Conservation (phyloP, 2,797 vertebrate genomes). For the Cichlasoma orientale region DNA sequence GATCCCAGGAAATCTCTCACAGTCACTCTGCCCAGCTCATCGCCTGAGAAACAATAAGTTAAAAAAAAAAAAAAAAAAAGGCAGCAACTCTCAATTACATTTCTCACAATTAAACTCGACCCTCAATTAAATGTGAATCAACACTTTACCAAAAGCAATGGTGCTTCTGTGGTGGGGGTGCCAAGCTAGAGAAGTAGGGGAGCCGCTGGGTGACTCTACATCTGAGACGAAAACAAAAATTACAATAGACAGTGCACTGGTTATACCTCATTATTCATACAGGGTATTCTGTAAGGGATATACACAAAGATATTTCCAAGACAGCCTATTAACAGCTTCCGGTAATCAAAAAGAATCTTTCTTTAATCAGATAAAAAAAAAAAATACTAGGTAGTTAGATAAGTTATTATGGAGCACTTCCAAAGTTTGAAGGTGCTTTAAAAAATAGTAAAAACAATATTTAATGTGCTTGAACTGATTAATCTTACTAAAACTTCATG, state of each 20-base stretch:
- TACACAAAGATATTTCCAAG: not conserved
- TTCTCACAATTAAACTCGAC: not conserved
- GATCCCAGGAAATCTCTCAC: conserved; percentile 86
- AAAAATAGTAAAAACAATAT: no score
- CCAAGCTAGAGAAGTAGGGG: conserved; percentile 88
- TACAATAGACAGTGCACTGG: not conserved
- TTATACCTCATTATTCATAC: not conserved
- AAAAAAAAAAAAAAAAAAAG: not conserved
- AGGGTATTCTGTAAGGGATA: not conserved
- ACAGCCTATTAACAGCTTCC: not conserved
- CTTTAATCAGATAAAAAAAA: not conserved
- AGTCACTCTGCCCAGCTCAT: conserved; percentile 88
- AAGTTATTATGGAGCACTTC: not conserved
- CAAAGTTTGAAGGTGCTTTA: not conserved
- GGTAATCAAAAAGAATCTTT: not conserved
- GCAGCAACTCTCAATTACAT: no score
- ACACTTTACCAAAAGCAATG: conserved; percentile 88
- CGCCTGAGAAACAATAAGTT: conserved; percentile 77
- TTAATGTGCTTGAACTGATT: no score
- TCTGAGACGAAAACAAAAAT: conserved; percentile 65
- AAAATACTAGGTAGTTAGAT: not conserved
- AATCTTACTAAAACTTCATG: no score
- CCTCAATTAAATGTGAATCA: not conserved
- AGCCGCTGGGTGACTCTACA: conserved; percentile 76
- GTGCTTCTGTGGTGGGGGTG: conserved; percentile 88